A percentile compares a stretch with the other conserved stretches of the same genome.
Conservation (phyloP, 2,888 invertebrate genomes). For the Lamellibrachia columna region DNA sequence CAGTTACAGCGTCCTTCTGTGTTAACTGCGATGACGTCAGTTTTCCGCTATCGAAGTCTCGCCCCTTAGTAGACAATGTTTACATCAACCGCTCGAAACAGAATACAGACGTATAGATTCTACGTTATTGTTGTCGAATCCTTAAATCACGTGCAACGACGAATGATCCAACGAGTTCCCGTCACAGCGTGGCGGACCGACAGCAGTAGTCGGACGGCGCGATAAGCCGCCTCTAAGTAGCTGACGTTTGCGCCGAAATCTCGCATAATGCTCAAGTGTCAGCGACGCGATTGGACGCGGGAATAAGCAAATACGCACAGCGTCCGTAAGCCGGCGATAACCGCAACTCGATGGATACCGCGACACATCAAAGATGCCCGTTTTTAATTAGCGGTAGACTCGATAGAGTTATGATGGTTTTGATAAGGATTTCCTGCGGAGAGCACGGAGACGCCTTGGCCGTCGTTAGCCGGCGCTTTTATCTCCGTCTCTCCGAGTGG, state of each 20-base stretch:
- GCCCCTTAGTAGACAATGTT: background rate
- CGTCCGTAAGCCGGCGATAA: background rate
- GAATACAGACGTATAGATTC: background rate
- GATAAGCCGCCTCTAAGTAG: background rate
- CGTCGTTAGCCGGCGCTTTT: background rate
- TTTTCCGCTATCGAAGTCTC: background rate
- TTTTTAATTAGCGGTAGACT: background rate
- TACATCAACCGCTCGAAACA: background rate
- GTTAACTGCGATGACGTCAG: background rate
- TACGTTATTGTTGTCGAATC: background rate
- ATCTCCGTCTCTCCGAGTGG: background rate
- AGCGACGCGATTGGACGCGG: background rate
- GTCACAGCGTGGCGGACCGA: background rate
- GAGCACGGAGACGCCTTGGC: background rate
- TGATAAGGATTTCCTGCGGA: background rate
- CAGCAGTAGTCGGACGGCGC: background rate
- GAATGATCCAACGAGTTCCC: background rate
- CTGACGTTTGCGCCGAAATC: conserved; percentile 6
- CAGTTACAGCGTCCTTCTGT: background rate
- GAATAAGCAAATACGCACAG: background rate
- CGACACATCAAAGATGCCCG: background rate
- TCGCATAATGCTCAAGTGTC: background rate
- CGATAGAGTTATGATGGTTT: background rate
- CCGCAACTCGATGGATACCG: background rate
- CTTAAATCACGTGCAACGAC: background rate